These are phyloP conservation scores for Perca flavescens DNA, from an alignment of 2,113 vertebrate genomes.

Conservation along the genomic window DNA sequence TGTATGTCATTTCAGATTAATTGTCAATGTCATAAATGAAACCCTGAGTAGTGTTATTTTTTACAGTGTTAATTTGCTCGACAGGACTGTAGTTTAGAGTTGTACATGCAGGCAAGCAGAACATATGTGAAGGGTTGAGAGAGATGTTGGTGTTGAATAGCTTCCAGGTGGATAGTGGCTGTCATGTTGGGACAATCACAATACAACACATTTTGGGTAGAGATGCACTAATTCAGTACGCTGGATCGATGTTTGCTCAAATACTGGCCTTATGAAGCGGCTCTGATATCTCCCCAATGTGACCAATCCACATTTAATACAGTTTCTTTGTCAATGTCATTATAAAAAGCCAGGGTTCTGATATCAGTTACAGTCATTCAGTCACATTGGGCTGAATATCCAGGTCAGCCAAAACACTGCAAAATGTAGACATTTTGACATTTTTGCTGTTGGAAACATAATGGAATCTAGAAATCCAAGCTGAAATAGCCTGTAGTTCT, in stretches of 20 bases:
- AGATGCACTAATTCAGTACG: neutral
- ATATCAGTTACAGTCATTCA: constrained; percentile 5
- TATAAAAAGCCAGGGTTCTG: constrained; percentile 6
- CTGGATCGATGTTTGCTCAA: neutral
- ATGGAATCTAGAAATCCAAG: too few relatives aligned
- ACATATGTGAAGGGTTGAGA: neutral
- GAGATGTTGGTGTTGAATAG: neutral
- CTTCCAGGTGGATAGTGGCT: neutral
- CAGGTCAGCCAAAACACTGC: too few relatives aligned
- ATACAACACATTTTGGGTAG: neutral
- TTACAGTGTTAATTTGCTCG: neutral
- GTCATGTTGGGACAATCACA: neutral
- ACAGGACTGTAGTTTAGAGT: neutral
- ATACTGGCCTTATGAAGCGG: neutral
- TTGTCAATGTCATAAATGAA: neutral
- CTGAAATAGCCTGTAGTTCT: too few relatives aligned
- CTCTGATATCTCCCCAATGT: neutral
- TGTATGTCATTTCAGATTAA: neutral
- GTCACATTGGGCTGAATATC: neutral
- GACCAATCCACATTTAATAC: neutral
- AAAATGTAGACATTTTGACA: too few relatives aligned
- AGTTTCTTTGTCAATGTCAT: neutral
- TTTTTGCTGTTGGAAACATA: too few relatives aligned
- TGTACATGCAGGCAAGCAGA: neutral
- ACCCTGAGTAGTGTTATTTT: neutral